Evolutionary conservation across 2,113 vertebrate species (phyloP), one percentile per base, ranked within the genome.

Genomic region (Oncorhynchus mykiss): DNA sequence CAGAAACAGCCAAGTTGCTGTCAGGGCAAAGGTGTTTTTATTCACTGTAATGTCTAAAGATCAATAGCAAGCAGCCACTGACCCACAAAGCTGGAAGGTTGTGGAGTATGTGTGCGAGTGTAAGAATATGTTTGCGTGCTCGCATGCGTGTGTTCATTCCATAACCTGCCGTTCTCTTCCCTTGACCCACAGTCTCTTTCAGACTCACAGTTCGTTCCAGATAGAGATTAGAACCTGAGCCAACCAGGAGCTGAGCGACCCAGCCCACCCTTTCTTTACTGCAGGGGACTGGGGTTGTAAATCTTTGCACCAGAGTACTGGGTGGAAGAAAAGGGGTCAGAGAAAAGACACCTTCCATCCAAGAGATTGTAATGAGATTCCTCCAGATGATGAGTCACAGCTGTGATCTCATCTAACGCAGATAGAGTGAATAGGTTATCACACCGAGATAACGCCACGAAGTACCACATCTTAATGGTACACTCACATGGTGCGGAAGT

Each of bases 241-340:
- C 59, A 22, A n/a, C 9, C 59, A 9, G 12, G 24, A 74, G 62
- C 69, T 59, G 70, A 65, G 49, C 18, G 16, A 14, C 31, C 67
- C 31, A 7, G n/a, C 59, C 51, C 67, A 68, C 16, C 67, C 16
- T 9, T 31, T 45, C 65, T 29, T 66, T 66, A 27, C 24, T 3
- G 7, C 6, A 7, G 16, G 13, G 27, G 29, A 25, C 27, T 18
- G 20, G 25, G 57, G 20, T 16, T 71, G 16, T 60, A 39, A 34
- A 85, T 78, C 76, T 22, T 73, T 27, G 64, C 45, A 31, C 20
- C 72, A 69, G 71, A 82, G 73, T 78, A 51, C 67, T 34, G 13
- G 72, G 71, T 80, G 77, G 77, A 85, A 82, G 80, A 89, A 89
- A 89, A 82, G 70, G 88, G 90, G 89, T 90, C 89, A 88, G 77